Evolutionary conservation across 2,797 vertebrate genomes (phyloP).

Genomic region (Sebastes umbrosus): DNA sequence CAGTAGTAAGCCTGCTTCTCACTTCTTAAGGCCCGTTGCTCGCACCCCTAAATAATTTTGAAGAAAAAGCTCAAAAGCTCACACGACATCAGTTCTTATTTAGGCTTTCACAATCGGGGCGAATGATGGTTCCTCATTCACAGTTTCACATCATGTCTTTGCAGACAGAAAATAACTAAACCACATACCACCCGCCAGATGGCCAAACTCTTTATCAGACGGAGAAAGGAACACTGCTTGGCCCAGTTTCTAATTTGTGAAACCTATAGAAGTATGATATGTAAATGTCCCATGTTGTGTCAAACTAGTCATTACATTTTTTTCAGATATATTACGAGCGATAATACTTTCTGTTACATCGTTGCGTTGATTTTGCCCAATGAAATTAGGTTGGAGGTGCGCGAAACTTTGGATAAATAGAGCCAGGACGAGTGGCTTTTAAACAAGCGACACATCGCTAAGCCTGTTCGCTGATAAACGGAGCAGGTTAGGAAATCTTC

Average conservation of each 20-base stretch:
- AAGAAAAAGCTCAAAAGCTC: background rate
- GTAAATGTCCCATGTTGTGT: too few relatives aligned
- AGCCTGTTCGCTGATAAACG: too few relatives aligned
- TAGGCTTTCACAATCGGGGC: background rate
- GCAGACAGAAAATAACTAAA: conserved; percentile 2
- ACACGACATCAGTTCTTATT: background rate
- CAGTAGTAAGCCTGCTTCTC: background rate
- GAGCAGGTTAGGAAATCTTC: too few relatives aligned
- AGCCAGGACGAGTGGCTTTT: too few relatives aligned
- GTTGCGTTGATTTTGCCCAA: too few relatives aligned
- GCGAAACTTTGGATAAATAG: too few relatives aligned
- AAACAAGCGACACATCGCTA: too few relatives aligned
- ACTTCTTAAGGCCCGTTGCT: background rate
- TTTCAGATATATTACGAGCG: too few relatives aligned
- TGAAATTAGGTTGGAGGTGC: too few relatives aligned
- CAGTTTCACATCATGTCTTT: conserved; percentile 57
- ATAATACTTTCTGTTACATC: too few relatives aligned
- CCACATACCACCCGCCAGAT: background rate
- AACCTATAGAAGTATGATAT: too few relatives aligned
- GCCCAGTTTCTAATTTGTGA: background rate
- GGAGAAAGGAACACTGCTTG: background rate
- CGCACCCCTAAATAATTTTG: background rate
- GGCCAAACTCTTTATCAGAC: background rate
- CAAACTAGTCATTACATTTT: too few relatives aligned
- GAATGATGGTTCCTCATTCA: conserved; percentile 5